A percentile compares a stretch with the other conserved stretches of the same genome.
phyloP scores from a whole-genome alignment of 2,888 invertebrate species.

The Hemaris fuciformis region DNA sequence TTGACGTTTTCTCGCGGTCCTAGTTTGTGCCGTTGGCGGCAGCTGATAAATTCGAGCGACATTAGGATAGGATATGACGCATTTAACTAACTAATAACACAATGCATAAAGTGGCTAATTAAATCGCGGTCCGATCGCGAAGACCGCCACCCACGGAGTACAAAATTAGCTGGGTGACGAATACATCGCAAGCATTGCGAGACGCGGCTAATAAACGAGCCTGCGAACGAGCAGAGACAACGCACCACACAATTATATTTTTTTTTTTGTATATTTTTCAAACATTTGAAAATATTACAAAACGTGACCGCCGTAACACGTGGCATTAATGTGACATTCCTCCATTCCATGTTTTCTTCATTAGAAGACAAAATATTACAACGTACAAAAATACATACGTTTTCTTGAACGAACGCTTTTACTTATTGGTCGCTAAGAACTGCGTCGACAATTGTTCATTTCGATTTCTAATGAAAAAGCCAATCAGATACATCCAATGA shows the following conservation, averaged over 20 bases:
- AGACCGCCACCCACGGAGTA: slow-evolving; percentile 56
- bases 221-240: background rate
- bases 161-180: slow-evolving; percentile 58
- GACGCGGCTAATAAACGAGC: slow-evolving; percentile 20
- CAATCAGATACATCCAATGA: background rate
- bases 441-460: background rate
- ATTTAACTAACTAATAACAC: slow-evolving; percentile 26
- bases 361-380: background rate
- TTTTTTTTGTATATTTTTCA: background rate
- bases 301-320: background rate
- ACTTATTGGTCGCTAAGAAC: background rate
- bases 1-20: background rate
- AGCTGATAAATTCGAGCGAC: background rate
- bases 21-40: background rate
- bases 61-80: slow-evolving; percentile 6
- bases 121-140: slow-evolving; percentile 41
- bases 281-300: background rate
- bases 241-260: background rate
- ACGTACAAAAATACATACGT: background rate
- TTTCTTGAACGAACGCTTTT: background rate
- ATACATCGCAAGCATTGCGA: slow-evolving; percentile 26
- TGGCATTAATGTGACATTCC: background rate
- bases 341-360: background rate
- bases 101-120: slow-evolving; percentile 41
- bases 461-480: background rate